phyloP scores from a whole-genome alignment of 2,113 vertebrate species.

The Pitta sordida region DNA sequence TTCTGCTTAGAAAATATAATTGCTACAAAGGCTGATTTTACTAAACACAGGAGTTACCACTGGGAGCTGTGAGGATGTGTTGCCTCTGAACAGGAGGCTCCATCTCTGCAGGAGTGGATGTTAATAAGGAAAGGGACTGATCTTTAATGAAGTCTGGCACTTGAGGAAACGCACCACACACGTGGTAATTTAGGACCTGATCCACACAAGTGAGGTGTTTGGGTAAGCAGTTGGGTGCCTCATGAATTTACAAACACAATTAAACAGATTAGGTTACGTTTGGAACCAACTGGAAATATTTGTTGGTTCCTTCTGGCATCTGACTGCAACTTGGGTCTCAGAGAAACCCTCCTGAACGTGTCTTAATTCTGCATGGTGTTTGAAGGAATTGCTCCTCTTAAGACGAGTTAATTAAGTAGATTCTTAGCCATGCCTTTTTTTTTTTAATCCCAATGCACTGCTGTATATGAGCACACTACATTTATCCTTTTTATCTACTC shows the following conservation, averaged over 20 bases:
- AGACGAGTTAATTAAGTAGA: background rate
- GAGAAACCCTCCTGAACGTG: background rate
- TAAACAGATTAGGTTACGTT: constrained; percentile 4
- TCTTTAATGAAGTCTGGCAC: background rate
- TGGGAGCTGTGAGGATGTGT: background rate
- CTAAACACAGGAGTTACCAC: background rate
- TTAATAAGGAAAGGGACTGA: background rate
- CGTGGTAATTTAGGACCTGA: background rate
- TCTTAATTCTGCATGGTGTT: background rate
- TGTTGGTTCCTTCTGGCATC: constrained; percentile 8
- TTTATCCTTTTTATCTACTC: background rate
- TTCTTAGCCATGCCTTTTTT: background rate
- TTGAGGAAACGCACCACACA: background rate
- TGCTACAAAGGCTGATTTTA: background rate
- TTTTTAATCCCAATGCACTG: background rate
- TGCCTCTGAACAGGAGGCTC: constrained; percentile 9
- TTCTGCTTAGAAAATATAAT: background rate
- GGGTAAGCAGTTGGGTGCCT: constrained; percentile 9
- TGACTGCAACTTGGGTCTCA: background rate
- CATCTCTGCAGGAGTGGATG: background rate
- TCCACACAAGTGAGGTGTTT: background rate
- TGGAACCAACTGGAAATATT: background rate
- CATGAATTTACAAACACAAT: constrained; percentile 20
- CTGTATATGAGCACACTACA: background rate
- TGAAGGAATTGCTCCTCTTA: background rate